A percentile compares a stretch with the other conserved stretches of the same genome.
Evolutionary conservation across 2,113 vertebrate genomes (phyloP).

Genomic region (Chionodraco myersi): DNA sequence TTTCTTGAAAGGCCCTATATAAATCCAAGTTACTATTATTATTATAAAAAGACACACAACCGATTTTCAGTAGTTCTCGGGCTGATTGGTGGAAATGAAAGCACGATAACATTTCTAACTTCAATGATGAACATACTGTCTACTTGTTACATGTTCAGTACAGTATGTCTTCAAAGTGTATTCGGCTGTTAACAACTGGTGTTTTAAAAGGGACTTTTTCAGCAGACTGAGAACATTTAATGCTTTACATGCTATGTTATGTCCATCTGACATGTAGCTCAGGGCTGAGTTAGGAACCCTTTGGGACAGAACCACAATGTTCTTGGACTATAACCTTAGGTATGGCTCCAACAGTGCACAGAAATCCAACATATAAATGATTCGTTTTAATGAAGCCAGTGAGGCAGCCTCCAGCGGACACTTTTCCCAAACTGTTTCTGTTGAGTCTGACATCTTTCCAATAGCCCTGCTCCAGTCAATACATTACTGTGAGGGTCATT

Average conservation of each 20-base stretch:
- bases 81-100: neutral
- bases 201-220: neutral
- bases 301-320: constrained; percentile 30
- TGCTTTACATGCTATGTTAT: constrained; percentile 5
- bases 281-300: constrained; percentile 24
- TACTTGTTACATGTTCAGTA: neutral
- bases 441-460: constrained; percentile 65
- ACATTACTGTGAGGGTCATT: constrained; percentile 57
- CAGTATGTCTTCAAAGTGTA: neutral
- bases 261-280: constrained; percentile 18
- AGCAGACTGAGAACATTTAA: neutral
- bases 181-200: neutral
- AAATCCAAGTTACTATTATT: no score
- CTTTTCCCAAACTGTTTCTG: constrained; percentile 63
- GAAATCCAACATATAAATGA: constrained; percentile 61
- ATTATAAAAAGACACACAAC: neutral
- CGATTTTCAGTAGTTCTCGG: neutral
- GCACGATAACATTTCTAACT: neutral
- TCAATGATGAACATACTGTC: neutral
- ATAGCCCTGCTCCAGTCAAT: constrained; percentile 55
- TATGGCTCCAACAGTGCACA: constrained; percentile 14
- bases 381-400: constrained; percentile 73
- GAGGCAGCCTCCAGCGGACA: constrained; percentile 46
- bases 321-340: constrained; percentile 44
- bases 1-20: no score